Conservation (phyloP, 2,797 vertebrate species). For the Micropoecilia bifurca region DNA sequence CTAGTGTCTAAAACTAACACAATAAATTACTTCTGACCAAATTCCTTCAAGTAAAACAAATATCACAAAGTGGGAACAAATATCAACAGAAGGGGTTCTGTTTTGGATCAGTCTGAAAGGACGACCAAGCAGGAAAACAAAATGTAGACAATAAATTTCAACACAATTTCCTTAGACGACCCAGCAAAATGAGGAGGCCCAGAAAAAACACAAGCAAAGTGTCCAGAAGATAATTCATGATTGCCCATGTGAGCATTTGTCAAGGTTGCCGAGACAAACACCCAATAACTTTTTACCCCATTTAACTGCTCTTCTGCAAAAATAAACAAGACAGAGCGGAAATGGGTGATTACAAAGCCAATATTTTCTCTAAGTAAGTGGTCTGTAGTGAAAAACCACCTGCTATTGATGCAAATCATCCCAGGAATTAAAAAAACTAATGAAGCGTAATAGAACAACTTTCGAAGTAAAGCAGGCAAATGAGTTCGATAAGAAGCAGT, state of each 20-base stretch:
- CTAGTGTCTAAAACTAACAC: constrained; percentile 74
- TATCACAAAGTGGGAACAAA: constrained; percentile 75
- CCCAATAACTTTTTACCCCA: constrained; percentile 57
- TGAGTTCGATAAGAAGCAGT: constrained; percentile 16
- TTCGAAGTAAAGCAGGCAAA: constrained; percentile 44
- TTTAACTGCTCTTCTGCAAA: constrained; percentile 55
- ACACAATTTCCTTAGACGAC: constrained; percentile 69
- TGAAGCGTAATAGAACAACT: constrained; percentile 12
- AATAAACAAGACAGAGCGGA: constrained; percentile 60
- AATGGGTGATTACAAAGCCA: constrained; percentile 23
- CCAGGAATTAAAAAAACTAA: constrained; percentile 12
- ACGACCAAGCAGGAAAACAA: constrained; percentile 68
- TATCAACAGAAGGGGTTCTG: constrained; percentile 73
- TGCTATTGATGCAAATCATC: constrained; percentile 12
- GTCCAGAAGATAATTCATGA: constrained; percentile 74
- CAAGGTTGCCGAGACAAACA: constrained; percentile 60
- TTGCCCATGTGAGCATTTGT: constrained; percentile 50
- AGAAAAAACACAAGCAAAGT: constrained; percentile 75
- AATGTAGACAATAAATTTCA: constrained; percentile 75
- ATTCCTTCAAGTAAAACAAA: constrained; percentile 81
- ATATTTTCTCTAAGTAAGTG: constrained; percentile 8
- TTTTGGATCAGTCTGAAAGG: constrained; percentile 77
- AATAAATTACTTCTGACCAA: constrained; percentile 75
- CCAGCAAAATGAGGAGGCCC: constrained; percentile 50
- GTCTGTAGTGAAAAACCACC: neutral